Conservation (phyloP, 37 sponge, comb jelly and placozoan genomes). For the Ianthella basta region DNA sequence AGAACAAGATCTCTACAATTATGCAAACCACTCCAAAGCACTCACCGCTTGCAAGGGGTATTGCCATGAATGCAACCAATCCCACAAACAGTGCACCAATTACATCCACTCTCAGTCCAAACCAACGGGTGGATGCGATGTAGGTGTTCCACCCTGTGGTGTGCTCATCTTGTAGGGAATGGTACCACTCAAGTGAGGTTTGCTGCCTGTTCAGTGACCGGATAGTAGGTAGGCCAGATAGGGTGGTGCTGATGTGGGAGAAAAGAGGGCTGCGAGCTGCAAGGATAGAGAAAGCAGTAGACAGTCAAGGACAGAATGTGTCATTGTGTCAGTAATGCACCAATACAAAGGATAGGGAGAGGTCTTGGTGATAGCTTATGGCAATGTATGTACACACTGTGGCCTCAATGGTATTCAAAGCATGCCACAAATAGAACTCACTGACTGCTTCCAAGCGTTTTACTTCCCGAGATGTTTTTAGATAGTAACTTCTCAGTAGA, state of each 20-base stretch:
- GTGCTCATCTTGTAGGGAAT: conserved; percentile 55
- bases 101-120: conserved; percentile 73
- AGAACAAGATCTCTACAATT: too few species aligned
- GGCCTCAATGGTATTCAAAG: too few species aligned
- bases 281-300: not conserved
- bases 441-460: conserved; percentile 82
- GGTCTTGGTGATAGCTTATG: too few species aligned
- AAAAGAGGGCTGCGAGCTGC: conserved; percentile 89
- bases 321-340: too few species aligned
- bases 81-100: conserved; percentile 61
- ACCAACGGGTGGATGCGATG: conserved; percentile 69
- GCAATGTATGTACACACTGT: too few species aligned
- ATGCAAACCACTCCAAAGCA: too few species aligned
- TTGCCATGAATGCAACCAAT: conserved; percentile 56
- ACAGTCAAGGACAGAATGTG: not conserved
- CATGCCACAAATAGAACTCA: conserved; percentile 12
- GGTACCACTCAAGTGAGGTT: conserved; percentile 34
- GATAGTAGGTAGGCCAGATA: conserved; percentile 79
- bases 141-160: conserved; percentile 76
- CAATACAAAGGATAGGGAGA: too few species aligned
- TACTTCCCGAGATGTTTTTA: conserved; percentile 66
- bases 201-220: conserved; percentile 46
- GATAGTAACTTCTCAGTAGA: conserved; percentile 57
- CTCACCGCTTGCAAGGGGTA: conserved; percentile 49
- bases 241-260: conserved; percentile 77